Conservation (phyloP, 2,888 invertebrate genomes). For the Xestia rhomboidea region DNA sequence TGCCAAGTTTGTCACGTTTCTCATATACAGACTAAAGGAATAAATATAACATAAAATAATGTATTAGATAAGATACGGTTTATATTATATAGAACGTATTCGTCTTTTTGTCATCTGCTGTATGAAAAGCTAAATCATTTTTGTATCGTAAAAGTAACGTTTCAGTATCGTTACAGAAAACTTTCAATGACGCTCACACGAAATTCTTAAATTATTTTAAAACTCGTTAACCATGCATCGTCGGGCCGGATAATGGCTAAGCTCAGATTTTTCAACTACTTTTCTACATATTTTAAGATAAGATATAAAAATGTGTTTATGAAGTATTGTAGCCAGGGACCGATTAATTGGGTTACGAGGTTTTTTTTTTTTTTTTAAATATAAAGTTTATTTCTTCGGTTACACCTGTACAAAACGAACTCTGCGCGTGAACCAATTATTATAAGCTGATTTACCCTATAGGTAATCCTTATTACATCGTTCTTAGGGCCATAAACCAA, state of each 20-base stretch:
- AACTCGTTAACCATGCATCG: constrained; percentile 57
- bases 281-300: constrained; percentile 8
- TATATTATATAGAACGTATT: no score
- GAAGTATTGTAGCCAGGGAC: not conserved
- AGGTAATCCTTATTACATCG: no score
- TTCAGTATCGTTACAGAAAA: constrained; percentile 31
- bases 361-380: no score
- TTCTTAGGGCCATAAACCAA: no score
- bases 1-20: no score
- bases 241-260: constrained; percentile 47
- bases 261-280: constrained; percentile 21
- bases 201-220: constrained; percentile 53
- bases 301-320: not conserved
- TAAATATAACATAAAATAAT: no score
- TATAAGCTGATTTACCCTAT: not conserved
- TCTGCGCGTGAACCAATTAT: not conserved
- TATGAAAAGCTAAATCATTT: not conserved
- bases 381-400: no score
- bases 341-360: not conserved
- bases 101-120: no score
- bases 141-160: constrained; percentile 29
- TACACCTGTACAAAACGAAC: not conserved
- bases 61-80: no score
- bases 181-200: constrained; percentile 34
- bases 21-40: no score